phyloP scores from a whole-genome alignment of 2,888 invertebrate species.

The Leptinotarsa haldemani region DNA sequence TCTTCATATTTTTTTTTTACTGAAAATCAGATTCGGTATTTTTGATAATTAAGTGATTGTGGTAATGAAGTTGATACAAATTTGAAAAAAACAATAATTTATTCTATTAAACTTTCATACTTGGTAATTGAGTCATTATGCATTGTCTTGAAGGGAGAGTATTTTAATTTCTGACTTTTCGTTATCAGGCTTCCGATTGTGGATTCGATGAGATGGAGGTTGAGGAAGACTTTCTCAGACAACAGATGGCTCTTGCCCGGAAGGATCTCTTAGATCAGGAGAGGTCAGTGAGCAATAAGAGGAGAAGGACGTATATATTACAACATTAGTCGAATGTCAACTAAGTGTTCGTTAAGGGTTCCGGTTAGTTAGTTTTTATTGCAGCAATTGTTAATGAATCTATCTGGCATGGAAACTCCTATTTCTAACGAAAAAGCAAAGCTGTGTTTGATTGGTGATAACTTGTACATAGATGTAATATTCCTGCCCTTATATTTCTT shows the following conservation, averaged over 20 bases:
- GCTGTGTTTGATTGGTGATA: slow-evolving; percentile 59
- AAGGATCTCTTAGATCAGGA: slow-evolving; percentile 64
- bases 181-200: slow-evolving; percentile 74
- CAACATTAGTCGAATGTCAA: slow-evolving; percentile 51
- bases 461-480: slow-evolving; percentile 54
- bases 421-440: slow-evolving; percentile 48
- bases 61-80: no score
- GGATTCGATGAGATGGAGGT: slow-evolving; percentile 82
- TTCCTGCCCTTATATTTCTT: slow-evolving; percentile 47
- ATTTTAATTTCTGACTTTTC: slow-evolving; percentile 29
- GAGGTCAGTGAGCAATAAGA: slow-evolving; percentile 59
- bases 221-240: slow-evolving; percentile 64
- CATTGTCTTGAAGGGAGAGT: no score
- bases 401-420: slow-evolving; percentile 39
- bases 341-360: slow-evolving; percentile 26
- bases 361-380: slow-evolving; percentile 1
- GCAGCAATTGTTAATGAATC: slow-evolving; percentile 2
- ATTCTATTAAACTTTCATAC: no score
- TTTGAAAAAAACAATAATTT: no score
- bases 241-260: slow-evolving; percentile 65
- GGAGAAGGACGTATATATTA: slow-evolving; percentile 58
- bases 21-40: no score
- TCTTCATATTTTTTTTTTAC: no score
- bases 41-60: no score
- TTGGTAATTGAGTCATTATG: no score